phyloP scores from a whole-genome alignment of 2,888 invertebrate species.

The Heterodera filipjevi region DNA sequence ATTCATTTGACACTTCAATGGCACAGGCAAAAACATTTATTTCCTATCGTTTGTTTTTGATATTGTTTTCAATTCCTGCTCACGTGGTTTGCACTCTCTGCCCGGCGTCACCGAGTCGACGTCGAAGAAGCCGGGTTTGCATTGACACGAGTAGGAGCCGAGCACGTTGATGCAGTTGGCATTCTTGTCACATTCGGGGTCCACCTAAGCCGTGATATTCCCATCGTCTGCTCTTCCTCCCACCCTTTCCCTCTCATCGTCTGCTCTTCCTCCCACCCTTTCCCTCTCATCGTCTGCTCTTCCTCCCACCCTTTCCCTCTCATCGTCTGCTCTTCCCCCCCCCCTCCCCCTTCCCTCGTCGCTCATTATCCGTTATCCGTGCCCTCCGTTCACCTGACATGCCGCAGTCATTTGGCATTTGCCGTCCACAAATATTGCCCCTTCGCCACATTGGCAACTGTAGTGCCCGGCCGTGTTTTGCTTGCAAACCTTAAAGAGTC shows the following conservation, averaged over 20 bases:
- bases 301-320: not conserved
- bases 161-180: slow-evolving; percentile 64
- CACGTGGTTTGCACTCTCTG: slow-evolving; percentile 62
- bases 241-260: too few relatives aligned
- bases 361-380: not conserved
- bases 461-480: slow-evolving; percentile 40
- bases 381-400: slow-evolving; percentile 17
- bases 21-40: slow-evolving; percentile 31
- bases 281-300: not conserved
- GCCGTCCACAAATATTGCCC: slow-evolving; percentile 46
- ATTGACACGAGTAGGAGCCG: slow-evolving; percentile 58
- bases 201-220: not conserved
- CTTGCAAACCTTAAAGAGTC: not conserved
- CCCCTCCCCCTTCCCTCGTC: too few relatives aligned
- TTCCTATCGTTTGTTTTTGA: not conserved
- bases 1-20: slow-evolving; percentile 64
- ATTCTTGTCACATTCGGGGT: slow-evolving; percentile 43
- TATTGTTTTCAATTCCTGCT: slow-evolving; percentile 25
- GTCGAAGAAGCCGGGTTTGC: slow-evolving; percentile 61
- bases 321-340: not conserved
- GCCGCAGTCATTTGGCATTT: slow-evolving; percentile 23
- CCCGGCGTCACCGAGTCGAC: slow-evolving; percentile 60
- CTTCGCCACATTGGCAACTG: slow-evolving; percentile 60
- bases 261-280: too few relatives aligned
- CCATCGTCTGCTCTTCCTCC: not conserved